Conservation (phyloP, 2,797 vertebrate species). For the Onychomys torridus region DNA sequence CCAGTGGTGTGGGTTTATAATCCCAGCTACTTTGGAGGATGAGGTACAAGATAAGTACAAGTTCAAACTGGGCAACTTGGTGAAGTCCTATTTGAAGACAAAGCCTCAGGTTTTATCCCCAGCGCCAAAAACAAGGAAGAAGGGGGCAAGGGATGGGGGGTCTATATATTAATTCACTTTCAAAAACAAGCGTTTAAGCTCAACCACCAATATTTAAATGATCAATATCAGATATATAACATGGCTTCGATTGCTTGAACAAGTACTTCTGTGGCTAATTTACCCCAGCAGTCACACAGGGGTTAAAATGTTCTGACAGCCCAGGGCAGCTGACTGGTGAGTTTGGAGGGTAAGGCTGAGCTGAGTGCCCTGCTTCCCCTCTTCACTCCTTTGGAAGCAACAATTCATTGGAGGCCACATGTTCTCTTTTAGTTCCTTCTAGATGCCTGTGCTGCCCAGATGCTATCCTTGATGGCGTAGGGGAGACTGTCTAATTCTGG, state of each 20-base stretch:
- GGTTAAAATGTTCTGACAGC: neutral
- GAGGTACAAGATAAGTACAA: neutral
- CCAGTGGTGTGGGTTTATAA: neutral
- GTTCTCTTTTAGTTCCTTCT: neutral
- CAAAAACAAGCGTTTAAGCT: slow-evolving; percentile 32
- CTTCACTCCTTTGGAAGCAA: neutral
- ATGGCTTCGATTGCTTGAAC: neutral
- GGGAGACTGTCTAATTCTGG: neutral
- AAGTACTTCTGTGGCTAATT: neutral
- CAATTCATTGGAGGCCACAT: neutral
- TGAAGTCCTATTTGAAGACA: neutral
- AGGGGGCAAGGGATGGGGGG: rapidly evolving
- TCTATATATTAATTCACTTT: neutral
- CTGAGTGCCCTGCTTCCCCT: neutral
- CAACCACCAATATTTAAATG: neutral
- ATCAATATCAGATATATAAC: neutral
- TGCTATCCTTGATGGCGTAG: neutral
- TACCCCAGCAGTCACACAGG: neutral
- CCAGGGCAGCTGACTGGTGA: neutral
- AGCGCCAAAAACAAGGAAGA: neutral
- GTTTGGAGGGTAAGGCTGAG: neutral
- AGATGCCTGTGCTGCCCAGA: neutral
- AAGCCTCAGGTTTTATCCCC: neutral
- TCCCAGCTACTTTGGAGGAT: neutral
- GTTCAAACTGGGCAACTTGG: neutral